Base-by-base conservation (phyloP, 2,888 invertebrate genomes). In the Perizoma affinitatum region DNA sequence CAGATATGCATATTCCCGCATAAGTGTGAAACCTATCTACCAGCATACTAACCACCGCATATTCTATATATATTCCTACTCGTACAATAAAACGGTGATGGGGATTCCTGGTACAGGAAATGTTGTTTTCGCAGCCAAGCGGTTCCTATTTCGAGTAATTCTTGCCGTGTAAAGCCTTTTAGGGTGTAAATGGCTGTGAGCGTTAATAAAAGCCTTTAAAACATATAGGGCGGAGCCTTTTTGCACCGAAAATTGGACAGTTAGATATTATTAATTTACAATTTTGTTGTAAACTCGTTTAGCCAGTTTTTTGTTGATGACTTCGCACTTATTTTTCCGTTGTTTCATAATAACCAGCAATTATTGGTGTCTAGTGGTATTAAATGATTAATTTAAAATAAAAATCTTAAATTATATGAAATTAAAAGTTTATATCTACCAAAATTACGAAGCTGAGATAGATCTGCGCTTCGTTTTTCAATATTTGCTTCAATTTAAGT, bases 81-180 rank as follows among this genome's bases (percentile, higher is more conserved):
- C 22, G 22, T 22, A 76, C 79, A 78, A 80, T 79, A 81, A 80
- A 78, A 78, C 72, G 71, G 73, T 79, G 82, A 84, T 80, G 72
- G 78, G 78, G 80, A 81, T 79, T 78, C 71, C 77, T 78, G 79
- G 82, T 79, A 82, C 77, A 68, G 74, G 74, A 79, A 78, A 80
- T 22, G 22, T 76, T 79, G 79, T 79, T 83, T 79, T 76, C 67
- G 68, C 67, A 66, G 63, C 50, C 71, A 67, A 73, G 62, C 69
- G 63, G 69, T 67, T 73, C 70, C 71, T 74, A 70, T 72, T 67
- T 65, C 66, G 56, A 67, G 58, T 65, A 66, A 66, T 66, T 70
- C 62, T 63, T 61, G 63, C 54, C 56, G 54, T 54, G 62, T 50
- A 59, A 69, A 62, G 61, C 66, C 65, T 70, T 70, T 70, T 65